Base-by-base conservation (phyloP, 2,797 vertebrate species). In the Chloroceryle amazona region DNA sequence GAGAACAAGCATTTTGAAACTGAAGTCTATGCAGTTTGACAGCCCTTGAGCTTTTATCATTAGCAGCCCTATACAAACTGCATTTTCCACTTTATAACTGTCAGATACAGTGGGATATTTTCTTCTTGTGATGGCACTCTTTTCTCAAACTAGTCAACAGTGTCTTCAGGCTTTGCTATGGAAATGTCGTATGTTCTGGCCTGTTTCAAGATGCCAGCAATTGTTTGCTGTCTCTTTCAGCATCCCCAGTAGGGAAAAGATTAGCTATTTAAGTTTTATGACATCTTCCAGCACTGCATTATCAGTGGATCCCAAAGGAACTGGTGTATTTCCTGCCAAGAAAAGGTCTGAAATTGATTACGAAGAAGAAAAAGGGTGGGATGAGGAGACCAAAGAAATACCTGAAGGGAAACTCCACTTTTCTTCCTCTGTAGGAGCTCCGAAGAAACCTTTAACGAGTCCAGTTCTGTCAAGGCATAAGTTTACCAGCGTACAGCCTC, bases 381-480 rank as follows among this genome's bases (percentile, higher is more conserved):
- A 35, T 17, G 63, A 90, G 42, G 65, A 75, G 54, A 28, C 75
- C 52, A 72, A 95, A 74, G 74, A 89, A 85, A 13, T 19, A 35
- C 5, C 63, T 39, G 89, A 89, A 91, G 52, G 28, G 41, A 61
- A 65, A 33, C 18, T 47, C 71, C 63, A 39, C 86, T 51, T 79
- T 98, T 96, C 99, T 76, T 99, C 99, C 94, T 97, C 98, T 94
- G 98, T 98, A 42, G 98, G 98, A 68, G 98, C 98, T 4, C 98
- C 98, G 2, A 99, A 98, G 96, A 99, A 96, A 93, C 98, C 57
- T 10, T 70, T 98, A 70, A 65, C 85, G 9, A 5, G 93, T 76
- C 98, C 39, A 81, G 37, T 49, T 54, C 3, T 79, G 20, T 55
- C 86, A 23, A 58, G 94, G 61, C 92, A 28, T 94, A 65, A 20